Base-by-base conservation (phyloP, 1,140 invertebrate species). In the Euwallacea similis region DNA sequence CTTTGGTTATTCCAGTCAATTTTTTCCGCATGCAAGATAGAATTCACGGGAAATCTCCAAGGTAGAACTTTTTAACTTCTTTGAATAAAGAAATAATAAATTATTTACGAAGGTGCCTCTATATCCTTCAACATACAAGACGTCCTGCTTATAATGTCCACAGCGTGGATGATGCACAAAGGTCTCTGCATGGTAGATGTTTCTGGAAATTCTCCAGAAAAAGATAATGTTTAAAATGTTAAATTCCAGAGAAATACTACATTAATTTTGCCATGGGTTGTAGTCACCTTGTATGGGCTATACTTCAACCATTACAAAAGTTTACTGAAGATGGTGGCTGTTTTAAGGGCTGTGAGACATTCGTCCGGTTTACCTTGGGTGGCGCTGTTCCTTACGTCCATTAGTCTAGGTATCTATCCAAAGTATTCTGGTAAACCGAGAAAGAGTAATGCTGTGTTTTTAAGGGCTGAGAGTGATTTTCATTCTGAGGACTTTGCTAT, bases 301-400 rank as follows among this genome's bases (percentile, higher is more conserved):
- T 75, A 75, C 44, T 75, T 70, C 53, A 75, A 75, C 58, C 74
- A 75, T 59, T 75, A 75, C 50, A 73, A 59, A 42, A 75, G 74
- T 59, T 53, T 75, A 8, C 33, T 43, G 43, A 56, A 66, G 46
- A 75, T 75, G 74, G 65, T 64, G 64, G 15, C 42, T 13, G 59
- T 73, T 42, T 71, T 75, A 21, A 71, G 66, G 47, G 42, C 68
- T 9, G 66, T 75, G 7, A 67, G 69, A 64, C 64, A 73, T 42
- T 42, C 72, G 7, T 67, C 71, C 7, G 15, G 71, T 7, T 43
- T 75, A 42, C 71, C 71, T n/a, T 75, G 74, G 74, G 63, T 75
- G 0, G 71, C 74, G 10, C n/a, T 75, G n/a, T 68, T 69, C 13
- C 43, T 73, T 1, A 71, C 65, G n/a, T 46, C 69, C 13, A 41